Evolutionary conservation across 2,797 vertebrate genomes (phyloP), one percentile per base, ranked within the genome.

Genomic region (Diplodus sargus): DNA sequence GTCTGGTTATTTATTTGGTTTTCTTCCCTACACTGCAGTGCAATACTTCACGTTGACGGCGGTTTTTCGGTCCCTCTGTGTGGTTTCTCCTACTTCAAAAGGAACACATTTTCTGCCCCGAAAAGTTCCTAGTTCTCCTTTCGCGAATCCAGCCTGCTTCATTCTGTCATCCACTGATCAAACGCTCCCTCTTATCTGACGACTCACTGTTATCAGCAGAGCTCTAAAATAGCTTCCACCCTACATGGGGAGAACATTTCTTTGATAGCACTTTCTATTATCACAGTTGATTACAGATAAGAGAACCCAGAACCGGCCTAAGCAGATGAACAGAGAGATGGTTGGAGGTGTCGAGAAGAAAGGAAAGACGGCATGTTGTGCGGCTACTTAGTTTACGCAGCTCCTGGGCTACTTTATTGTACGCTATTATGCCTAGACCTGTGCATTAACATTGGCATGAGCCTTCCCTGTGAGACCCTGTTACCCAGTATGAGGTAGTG

Each of bases 401-500:
- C 69, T 75, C 52, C 57, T 62, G 78, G 67, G 70, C 48, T 64
- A 23, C 64, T 79, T 86, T 65, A 64, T 51, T n/a, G 43, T 56
- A 43, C 5, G 18, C 42, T 62, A 45, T 68, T 76, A 81, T 23
- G 70, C 42, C 22, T 72, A 39, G 61, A 69, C 47, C 63, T 67
- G 7, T 76, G 61, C 74, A 68, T 79, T 56, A 83, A 67, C 65
- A 30, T 18, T 87, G 78, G 81, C 87, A 75, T 86, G 48, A 81
- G 57, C 56, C 20, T 60, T 76, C 62, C 25, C 60, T 74, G 57
- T 74, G 74, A 88, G 83, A 71, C 74, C 67, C 60, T 66, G 56
- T 85, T 76, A 88, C 70, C 84, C 83, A 84, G 62, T 71, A 73
- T 89, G 87, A 90, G 77, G 85, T 82, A 83, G 84, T 83, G 73